These are phyloP conservation scores for Anguilla pacifica DNA, from an alignment of 2,797 vertebrate genomes.

Conservation along the genomic window DNA sequence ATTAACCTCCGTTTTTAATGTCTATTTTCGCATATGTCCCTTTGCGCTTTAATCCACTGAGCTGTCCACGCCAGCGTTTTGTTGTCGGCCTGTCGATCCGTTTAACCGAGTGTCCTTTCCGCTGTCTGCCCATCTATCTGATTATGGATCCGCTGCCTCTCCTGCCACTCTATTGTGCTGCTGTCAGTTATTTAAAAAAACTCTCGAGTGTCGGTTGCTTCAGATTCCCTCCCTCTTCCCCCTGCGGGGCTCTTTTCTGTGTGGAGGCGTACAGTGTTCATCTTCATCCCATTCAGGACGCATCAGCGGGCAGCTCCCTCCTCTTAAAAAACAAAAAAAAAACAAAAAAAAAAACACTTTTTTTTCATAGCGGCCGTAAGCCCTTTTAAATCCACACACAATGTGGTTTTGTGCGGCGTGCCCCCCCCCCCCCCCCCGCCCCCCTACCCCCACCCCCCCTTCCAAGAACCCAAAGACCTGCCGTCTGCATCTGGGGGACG, in stretches of 20 bases:
- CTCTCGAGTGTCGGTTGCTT: conserved; percentile 69
- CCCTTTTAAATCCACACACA: conserved; percentile 83
- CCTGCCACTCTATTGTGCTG: conserved; percentile 68
- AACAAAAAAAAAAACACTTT: conserved; percentile 53
- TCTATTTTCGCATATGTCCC: conserved; percentile 66
- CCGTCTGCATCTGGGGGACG: conserved; percentile 73
- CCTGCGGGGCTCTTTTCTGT: conserved; percentile 50
- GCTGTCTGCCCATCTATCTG: conserved; percentile 40
- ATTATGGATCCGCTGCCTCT: conserved; percentile 63
- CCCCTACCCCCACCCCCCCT: no score
- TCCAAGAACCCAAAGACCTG: conserved; percentile 64
- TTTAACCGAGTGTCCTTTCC: conserved; percentile 60
- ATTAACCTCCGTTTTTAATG: conserved; percentile 59
- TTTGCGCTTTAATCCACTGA: conserved; percentile 55
- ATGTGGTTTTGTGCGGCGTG: conserved; percentile 80
- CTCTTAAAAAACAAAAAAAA: conserved; percentile 46
- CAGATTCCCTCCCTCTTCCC: conserved; percentile 66
- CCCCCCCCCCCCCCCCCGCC: conserved; percentile 20
- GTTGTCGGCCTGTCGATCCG: conserved; percentile 52
- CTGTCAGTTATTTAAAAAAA: conserved; percentile 68
- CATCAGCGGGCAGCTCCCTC: conserved; percentile 69
- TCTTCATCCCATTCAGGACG: conserved; percentile 64
- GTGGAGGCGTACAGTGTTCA: conserved; percentile 47
- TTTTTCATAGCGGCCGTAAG: conserved; percentile 71
- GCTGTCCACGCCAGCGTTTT: conserved; percentile 66